A percentile compares a stretch with the other conserved stretches of the same genome.
Evolutionary conservation across 2,888 invertebrate genomes (phyloP).

Genomic region (Trissolcus japonicus): DNA sequence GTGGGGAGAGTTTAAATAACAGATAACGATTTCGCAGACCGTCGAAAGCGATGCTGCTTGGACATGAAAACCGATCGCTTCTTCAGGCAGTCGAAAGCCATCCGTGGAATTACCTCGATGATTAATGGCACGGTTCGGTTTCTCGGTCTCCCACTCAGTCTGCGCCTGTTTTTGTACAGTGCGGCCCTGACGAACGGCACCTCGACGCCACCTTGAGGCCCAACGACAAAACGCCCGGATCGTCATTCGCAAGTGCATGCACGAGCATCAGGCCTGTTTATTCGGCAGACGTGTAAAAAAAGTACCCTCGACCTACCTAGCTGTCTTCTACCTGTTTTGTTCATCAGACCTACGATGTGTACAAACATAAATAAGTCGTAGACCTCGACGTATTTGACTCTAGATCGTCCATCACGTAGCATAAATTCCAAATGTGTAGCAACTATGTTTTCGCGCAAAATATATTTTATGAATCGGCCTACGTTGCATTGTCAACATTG

Average conservation of each 20-base stretch:
- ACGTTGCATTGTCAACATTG: constrained; percentile 25
- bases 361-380: constrained; percentile 63
- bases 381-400: constrained; percentile 47
- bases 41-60: constrained; percentile 68
- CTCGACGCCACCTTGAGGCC: constrained; percentile 59
- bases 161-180: constrained; percentile 57
- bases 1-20: background rate
- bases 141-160: constrained; percentile 35
- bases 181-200: constrained; percentile 55
- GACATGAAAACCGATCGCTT: constrained; percentile 73
- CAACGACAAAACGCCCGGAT: constrained; percentile 36
- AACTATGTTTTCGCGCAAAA: constrained; percentile 51
- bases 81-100: constrained; percentile 71
- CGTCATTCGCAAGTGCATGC: constrained; percentile 56
- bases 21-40: constrained; percentile 58
- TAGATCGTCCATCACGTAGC: constrained; percentile 59
- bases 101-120: constrained; percentile 75
- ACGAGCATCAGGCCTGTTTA: constrained; percentile 61
- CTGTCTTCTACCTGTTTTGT: constrained; percentile 57
- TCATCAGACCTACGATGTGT: constrained; percentile 57
- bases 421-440: constrained; percentile 56
- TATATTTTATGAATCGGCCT: constrained; percentile 37
- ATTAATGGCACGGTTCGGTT: constrained; percentile 71
- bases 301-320: constrained; percentile 66
- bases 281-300: constrained; percentile 72